Percentiles rank a stretch among this genome's conserved stretches.
Conservation (phyloP, 2,888 invertebrate genomes). For the Cephus spinipes region DNA sequence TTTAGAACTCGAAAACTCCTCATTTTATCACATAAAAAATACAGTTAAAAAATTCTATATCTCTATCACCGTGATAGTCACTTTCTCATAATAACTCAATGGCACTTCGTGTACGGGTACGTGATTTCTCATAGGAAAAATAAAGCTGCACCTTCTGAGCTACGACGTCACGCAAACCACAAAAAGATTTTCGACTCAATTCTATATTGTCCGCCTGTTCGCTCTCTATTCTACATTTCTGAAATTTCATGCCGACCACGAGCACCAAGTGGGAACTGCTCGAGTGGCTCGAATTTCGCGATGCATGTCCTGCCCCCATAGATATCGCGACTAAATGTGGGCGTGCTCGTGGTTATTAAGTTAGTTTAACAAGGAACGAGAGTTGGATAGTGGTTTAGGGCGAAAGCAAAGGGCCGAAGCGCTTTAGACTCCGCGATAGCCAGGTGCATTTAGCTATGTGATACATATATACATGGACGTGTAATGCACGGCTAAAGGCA, state of each 20-base stretch:
- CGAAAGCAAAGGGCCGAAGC: not conserved
- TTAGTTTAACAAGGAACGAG: slow-evolving; percentile 19
- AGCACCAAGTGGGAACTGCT: not conserved
- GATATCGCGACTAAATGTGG: slow-evolving; percentile 20
- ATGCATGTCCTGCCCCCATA: slow-evolving; percentile 19
- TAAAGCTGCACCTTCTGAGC: not conserved
- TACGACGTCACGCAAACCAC: too few relatives aligned
- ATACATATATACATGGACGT: not conserved
- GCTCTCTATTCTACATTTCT: not conserved
- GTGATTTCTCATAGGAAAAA: not conserved
- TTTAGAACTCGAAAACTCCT: not conserved
- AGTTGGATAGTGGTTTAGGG: slow-evolving; percentile 4
- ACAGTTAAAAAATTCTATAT: not conserved
- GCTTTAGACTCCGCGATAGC: not conserved
- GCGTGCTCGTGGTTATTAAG: slow-evolving; percentile 23
- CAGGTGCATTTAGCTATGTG: not conserved
- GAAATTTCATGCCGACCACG: not conserved
- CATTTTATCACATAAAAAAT: not conserved
- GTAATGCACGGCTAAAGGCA: not conserved
- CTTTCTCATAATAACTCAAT: not conserved
- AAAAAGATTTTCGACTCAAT: too few relatives aligned
- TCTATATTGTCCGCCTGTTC: too few relatives aligned
- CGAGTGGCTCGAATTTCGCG: slow-evolving; percentile 15
- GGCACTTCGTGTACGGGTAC: not conserved
- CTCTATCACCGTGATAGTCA: not conserved